Evolutionary conservation across 2,113 vertebrate species (phyloP).

Genomic region (Saiga tatarica): DNA sequence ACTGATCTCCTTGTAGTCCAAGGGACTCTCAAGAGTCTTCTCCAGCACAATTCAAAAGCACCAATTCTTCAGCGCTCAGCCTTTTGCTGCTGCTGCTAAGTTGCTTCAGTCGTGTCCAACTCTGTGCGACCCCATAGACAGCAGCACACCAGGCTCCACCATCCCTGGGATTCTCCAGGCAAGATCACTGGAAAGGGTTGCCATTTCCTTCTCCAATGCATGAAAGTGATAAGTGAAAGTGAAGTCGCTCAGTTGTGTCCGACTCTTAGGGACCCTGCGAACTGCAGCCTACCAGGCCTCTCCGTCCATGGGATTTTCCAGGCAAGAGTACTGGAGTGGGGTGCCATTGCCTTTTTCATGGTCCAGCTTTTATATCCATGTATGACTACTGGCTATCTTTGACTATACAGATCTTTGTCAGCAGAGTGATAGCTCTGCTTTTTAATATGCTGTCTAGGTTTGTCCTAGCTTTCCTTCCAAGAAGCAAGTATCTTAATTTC

Average conservation of each 20-base stretch:
- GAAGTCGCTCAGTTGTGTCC: too few species aligned
- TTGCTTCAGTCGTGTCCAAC: too few species aligned
- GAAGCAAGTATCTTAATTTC: background rate
- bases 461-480: background rate
- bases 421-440: background rate
- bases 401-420: background rate
- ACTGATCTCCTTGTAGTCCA: background rate
- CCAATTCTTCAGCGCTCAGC: background rate
- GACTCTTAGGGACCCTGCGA: rapidly evolving
- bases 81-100: background rate
- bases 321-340: too few species aligned
- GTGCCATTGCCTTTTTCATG: background rate
- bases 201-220: too few species aligned
- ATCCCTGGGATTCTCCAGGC: too few species aligned
- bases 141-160: too few species aligned
- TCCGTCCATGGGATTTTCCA: too few species aligned
- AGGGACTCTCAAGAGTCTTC: background rate
- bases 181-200: too few species aligned
- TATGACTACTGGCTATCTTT: background rate
- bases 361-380: background rate
- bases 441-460: background rate
- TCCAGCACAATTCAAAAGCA: background rate
- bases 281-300: too few species aligned
- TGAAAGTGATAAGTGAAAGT: too few species aligned
- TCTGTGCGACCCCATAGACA: too few species aligned